Conservation (phyloP, 2,113 vertebrate genomes). For the Chionomys nivalis region DNA sequence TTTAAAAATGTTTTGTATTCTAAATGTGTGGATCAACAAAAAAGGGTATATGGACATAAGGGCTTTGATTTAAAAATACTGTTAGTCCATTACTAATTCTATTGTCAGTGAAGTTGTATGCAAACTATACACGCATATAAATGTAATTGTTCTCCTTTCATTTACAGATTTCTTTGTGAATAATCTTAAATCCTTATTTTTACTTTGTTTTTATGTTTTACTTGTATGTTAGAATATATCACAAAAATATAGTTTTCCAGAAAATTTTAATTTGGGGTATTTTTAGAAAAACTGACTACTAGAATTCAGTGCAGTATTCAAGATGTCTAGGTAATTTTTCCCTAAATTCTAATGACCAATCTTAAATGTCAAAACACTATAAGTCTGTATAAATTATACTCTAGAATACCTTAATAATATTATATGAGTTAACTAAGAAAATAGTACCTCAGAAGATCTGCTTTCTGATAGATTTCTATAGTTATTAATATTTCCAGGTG, state of each 20-base stretch:
- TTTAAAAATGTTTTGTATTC: constrained; percentile 31
- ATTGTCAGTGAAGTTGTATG: background rate
- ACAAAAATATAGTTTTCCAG: constrained; percentile 8
- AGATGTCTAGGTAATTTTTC: background rate
- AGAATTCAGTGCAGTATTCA: constrained; percentile 3
- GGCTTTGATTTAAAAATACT: background rate
- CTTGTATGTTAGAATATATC: constrained; percentile 27
- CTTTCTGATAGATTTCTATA: background rate
- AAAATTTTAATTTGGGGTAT: background rate
- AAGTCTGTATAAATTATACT: background rate
- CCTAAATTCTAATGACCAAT: constrained; percentile 19
- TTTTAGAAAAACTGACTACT: constrained; percentile 2
- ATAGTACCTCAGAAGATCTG: background rate
- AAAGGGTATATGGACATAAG: background rate
- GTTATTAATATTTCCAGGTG: background rate
- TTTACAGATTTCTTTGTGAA: constrained; percentile 15
- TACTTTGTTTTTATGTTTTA: constrained; percentile 51
- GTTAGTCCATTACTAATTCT: constrained; percentile 14
- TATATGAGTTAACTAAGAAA: background rate
- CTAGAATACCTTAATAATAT: background rate
- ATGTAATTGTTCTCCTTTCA: constrained; percentile 44
- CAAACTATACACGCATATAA: constrained; percentile 35
- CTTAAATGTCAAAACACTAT: background rate
- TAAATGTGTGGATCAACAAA: constrained; percentile 46
- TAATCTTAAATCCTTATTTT: constrained; percentile 54